Conservation (phyloP, 2,888 invertebrate genomes). For the Amorpha juglandis region DNA sequence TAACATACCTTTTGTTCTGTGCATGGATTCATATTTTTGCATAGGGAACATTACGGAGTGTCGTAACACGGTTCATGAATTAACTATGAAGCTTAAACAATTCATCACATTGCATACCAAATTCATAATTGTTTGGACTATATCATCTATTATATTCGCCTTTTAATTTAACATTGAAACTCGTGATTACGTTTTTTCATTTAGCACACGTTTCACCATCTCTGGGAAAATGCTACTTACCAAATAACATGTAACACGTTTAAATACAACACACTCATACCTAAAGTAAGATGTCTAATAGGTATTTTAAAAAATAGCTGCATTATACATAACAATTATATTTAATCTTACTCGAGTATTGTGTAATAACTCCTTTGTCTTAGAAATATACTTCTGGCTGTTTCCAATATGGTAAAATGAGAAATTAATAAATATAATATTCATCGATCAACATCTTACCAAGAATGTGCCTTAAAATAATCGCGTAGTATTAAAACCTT, state of each 20-base stretch:
- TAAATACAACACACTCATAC: no score
- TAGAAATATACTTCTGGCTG: background rate
- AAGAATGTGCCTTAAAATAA: no score
- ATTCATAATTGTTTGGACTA: background rate
- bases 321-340: no score
- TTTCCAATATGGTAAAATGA: background rate
- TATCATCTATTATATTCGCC: background rate
- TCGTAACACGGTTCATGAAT: constrained; percentile 1
- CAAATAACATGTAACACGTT: no score
- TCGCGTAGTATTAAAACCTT: no score
- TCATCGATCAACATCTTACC: no score
- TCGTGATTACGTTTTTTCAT: no score
- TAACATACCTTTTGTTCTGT: constrained; percentile 1
- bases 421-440: background rate
- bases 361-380: background rate
- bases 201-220: no score
- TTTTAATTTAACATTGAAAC: background rate
- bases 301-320: no score
- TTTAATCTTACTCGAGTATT: no score
- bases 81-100: background rate
- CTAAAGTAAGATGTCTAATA: no score
- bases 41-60: background rate
- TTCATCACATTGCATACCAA: background rate
- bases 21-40: constrained; percentile 16
- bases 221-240: no score